Evolutionary conservation across 2,113 vertebrate genomes (phyloP), one percentile per base, ranked within the genome.

Genomic region (Hippocampus comes): DNA sequence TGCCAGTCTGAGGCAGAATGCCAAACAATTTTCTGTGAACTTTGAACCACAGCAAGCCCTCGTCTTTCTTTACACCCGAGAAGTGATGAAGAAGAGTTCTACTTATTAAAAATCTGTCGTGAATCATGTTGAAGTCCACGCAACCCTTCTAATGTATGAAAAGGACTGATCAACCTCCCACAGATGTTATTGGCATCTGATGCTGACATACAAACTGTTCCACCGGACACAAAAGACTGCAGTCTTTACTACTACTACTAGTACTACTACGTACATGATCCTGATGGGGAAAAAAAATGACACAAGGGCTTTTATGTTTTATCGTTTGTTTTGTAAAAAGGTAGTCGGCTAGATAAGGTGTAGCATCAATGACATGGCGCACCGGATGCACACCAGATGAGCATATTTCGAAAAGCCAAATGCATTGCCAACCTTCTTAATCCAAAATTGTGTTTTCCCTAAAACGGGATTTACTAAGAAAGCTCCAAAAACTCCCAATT

Each of bases 351-450:
- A 78, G 77, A 82, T 78, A 60, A 77, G 75, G 74, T 83, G 72
- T 87, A 88, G 78, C 86, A 59, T 67, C 78, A 81, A 79, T 73
- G 70, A 48, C 78, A 85, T 71, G 66, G 76, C 75, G 75, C 75
- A 83, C 83, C 78, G 72, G 71, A 82, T 72, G 78, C 70, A 72
- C 71, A 76, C 42, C 84, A 84, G 71, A 79, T 73, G 72, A 82
- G 82, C 76, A 70, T 66, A 81, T 86, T 90, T 84, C 77, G 75
- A 38, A 90, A 89, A 55, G 85, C 87, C 88, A 91, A 91, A 91
- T 80, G 70, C 80, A 86, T 66, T 83, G 90, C 87, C 87, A 88
- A 86, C 74, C 60, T 90, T 91, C 87, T 91, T 90, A 88, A 90
- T 51, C 80, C 87, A 73, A 82, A 68, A 71, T 79, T 79, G 77